Base-by-base conservation (phyloP, 2,888 invertebrate species). In the Scaptodrosophila latifasciaeformis region DNA sequence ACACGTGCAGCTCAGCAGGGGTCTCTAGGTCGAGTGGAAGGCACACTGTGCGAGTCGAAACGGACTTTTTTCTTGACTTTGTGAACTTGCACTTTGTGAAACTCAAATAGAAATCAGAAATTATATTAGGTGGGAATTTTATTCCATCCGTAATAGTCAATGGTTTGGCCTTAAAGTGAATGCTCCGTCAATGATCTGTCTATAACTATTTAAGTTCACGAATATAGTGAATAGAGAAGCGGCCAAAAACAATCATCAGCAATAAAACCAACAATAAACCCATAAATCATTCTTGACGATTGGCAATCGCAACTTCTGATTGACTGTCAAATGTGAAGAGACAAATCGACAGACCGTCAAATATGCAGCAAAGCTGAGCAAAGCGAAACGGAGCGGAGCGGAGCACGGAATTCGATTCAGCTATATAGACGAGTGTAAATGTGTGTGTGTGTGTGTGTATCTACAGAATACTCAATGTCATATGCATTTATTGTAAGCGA, bases 281-380 rank as follows among this genome's bases (percentile, higher is more conserved):
- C 72, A 72, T 72, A 72, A 72, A 72, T 72, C 72, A 72, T 72
- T 79, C 77, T 78, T 77, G 67, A 64, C 67, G 72, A 72, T 70
- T 77, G 77, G 61, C 80, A 72, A 72, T 72, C 67, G 67, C 59
- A 59, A 70, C 53, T 62, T 64, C 72, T 76, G 72, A 72, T 72
- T 72, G 72, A 72, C 72, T 72, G 77, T 72, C 75, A 76, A 70
- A 31, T 43, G 42, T 10, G 17, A 10, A 37, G 59, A 54, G 12
- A 51, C 43, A 30, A 30, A 49, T 29, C 13, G 19, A 35, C n/a
- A 34, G 7, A 50, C 43, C 30, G 40, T 43, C 34, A 42, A 43
- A 24, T 24, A 24, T 24, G 24, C 24, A 24, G 4, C 24, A 7
- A 3, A 24, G 24, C 24, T 5, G 24, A 24, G 24, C 24, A 24